Percentiles rank a stretch among this genome's conserved stretches.
These are phyloP conservation scores for Gymnocypris eckloni DNA, from an alignment of 2,797 vertebrate genomes.

Conservation along the genomic window DNA sequence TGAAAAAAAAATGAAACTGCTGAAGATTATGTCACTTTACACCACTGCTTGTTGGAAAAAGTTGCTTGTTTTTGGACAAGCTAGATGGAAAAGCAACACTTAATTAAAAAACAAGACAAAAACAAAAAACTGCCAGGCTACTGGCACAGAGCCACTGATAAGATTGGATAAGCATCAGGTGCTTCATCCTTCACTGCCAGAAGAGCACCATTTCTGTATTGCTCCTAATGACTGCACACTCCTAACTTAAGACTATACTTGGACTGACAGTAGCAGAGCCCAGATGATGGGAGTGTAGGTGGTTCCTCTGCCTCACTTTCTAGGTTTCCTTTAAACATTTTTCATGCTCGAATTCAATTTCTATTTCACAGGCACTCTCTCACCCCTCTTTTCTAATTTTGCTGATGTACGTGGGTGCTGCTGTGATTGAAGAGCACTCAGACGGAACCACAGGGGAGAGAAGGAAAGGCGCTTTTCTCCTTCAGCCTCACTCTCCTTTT, in stretches of 20 bases:
- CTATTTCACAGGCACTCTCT: slow-evolving; percentile 30
- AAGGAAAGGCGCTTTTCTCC: slow-evolving; percentile 28
- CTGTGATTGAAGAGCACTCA: slow-evolving; percentile 65
- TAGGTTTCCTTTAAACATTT: slow-evolving; percentile 30
- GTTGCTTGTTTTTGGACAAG: not conserved
- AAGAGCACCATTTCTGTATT: not conserved
- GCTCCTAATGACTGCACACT: not conserved
- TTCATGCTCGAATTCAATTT: slow-evolving; percentile 15
- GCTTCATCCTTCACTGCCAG: slow-evolving; percentile 9
- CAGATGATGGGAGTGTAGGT: slow-evolving; percentile 12
- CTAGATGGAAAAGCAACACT: not conserved
- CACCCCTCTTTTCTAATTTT: slow-evolving; percentile 31
- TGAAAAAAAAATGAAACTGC: not conserved
- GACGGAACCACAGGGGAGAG: slow-evolving; percentile 61
- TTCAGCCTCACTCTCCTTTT: slow-evolving; percentile 29
- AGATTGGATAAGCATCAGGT: slow-evolving; percentile 1
- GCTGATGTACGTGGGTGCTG: slow-evolving; percentile 48
- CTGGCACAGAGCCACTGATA: not conserved
- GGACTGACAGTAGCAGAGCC: not conserved
- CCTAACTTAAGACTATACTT: not conserved
- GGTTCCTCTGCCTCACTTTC: slow-evolving; percentile 27
- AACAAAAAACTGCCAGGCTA: not conserved
- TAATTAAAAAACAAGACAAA: not conserved
- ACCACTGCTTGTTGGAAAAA: not conserved
- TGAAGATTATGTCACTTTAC: not conserved